Evolutionary conservation across 2,113 vertebrate species (phyloP), one percentile per base, ranked within the genome.

Genomic region (Mus pahari): DNA sequence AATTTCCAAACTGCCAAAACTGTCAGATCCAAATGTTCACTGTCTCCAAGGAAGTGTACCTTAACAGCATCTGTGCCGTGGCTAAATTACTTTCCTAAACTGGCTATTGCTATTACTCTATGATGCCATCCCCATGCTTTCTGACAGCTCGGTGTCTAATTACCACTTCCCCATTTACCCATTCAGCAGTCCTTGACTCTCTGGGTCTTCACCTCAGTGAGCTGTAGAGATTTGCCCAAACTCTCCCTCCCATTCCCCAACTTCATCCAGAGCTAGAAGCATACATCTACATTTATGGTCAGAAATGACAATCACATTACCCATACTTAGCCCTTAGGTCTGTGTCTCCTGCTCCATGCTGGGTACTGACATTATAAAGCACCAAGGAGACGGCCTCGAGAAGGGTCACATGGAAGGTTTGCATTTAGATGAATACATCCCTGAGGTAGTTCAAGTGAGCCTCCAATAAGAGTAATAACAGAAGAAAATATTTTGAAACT

Each of bases 71-170:
- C 86, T 26, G 93, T 88, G 87, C 60, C 55, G 58, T 78, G 94
- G 55, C 45, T 96, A 92, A 97, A 96, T 95, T 78, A 89, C 42
- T 95, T 92, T 97, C 87, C 79, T 89, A 93, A 81, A 64, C 95
- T 94, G 97, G 95, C 93, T 94, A 90, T 88, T 95, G 39, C 14
- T 55, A 58, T 79, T 84, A 36, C 68, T 91, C 73, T 96, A 91
- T 94, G 96, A 96, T 81, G 97, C 96, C 90, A 95, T 83, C 55
- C 90, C 70, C 2, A 0, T 64, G 68, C 83, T 92, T 95, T 71
- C 66, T 96, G 93, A 96, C 96, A 94, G 90, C 83, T 86, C 66
- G 33, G 64, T 94, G 60, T 88, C 75, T 97, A 95, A 96, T 95
- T 96, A 92, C 53, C 12, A 77, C 31, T 60, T 86, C 94, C 53